A percentile compares a stretch with the other conserved stretches of the same genome.
phyloP scores from a whole-genome alignment of 2,113 vertebrate species.

The Merops nubicus region DNA sequence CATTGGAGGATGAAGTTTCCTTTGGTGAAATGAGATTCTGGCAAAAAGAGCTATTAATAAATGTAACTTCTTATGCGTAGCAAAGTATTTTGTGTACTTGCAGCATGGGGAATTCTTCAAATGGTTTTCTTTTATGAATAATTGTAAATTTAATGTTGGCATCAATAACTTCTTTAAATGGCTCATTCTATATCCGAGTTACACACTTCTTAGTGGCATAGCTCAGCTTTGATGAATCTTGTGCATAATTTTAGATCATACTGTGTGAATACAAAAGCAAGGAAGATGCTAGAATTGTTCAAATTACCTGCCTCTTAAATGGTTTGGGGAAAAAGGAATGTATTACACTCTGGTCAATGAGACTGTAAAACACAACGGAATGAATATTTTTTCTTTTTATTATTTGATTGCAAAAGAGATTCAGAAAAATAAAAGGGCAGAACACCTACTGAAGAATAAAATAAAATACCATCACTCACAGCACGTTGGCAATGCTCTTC shows the following conservation, averaged over 20 bases:
- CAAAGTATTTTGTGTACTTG: conserved; percentile 68
- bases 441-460: background rate
- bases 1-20: conserved; percentile 61
- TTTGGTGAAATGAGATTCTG: conserved; percentile 64
- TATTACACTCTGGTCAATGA: conserved; percentile 16
- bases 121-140: conserved; percentile 74
- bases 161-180: conserved; percentile 71
- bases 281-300: conserved; percentile 20
- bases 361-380: background rate
- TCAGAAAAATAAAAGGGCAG: background rate
- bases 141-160: conserved; percentile 75
- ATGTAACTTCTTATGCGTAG: conserved; percentile 64
- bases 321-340: background rate
- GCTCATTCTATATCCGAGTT: conserved; percentile 62
- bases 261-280: background rate
- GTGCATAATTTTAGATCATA: conserved; percentile 52
- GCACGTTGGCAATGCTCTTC: background rate
- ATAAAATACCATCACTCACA: background rate
- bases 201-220: conserved; percentile 43
- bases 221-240: conserved; percentile 60
- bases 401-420: background rate
- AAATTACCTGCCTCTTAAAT: conserved; percentile 48
- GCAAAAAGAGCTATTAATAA: conserved; percentile 64
- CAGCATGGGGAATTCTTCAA: conserved; percentile 71
- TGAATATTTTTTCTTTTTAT: background rate